A percentile compares a stretch with the other conserved stretches of the same genome.
Evolutionary conservation across 2,888 invertebrate genomes (phyloP).

Genomic region (Orthonevra nobilis): DNA sequence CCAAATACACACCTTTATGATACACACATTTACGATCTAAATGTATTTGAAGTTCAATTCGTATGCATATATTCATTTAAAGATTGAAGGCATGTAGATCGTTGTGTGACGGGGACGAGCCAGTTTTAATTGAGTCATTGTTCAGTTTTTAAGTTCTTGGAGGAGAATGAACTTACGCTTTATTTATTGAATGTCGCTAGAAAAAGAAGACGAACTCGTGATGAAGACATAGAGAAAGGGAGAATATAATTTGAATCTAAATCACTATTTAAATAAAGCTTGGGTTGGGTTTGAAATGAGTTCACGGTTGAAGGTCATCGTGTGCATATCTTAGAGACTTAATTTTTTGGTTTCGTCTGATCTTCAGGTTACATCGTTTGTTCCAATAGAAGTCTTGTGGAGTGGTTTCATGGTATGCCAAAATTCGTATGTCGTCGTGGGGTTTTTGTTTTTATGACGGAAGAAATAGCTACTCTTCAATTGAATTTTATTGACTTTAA

Average conservation of each 20-base stretch:
- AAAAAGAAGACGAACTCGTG: neutral
- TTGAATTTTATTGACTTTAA: too few relatives aligned
- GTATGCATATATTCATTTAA: conserved; percentile 9
- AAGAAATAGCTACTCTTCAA: too few relatives aligned
- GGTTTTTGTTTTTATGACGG: too few relatives aligned
- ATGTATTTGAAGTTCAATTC: neutral
- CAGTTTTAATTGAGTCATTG: conserved; percentile 39
- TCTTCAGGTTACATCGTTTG: neutral
- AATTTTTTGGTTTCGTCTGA: conserved; percentile 8
- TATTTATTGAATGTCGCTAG: conserved; percentile 11
- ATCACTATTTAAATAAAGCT: conserved; percentile 37
- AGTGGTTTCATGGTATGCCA: too few relatives aligned
- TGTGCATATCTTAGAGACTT: conserved; percentile 4
- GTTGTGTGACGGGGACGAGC: neutral
- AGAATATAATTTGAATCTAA: conserved; percentile 5
- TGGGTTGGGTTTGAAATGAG: conserved; percentile 28
- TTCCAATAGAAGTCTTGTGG: too few relatives aligned
- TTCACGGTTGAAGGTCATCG: conserved; percentile 46
- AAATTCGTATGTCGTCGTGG: too few relatives aligned
- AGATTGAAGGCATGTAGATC: neutral
- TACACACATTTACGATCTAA: too few relatives aligned
- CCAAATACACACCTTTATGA: too few relatives aligned
- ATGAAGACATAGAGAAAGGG: neutral
- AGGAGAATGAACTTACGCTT: neutral
- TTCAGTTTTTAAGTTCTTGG: neutral